Base-by-base conservation (phyloP, 2,113 vertebrate genomes). In the Micromys minutus region DNA sequence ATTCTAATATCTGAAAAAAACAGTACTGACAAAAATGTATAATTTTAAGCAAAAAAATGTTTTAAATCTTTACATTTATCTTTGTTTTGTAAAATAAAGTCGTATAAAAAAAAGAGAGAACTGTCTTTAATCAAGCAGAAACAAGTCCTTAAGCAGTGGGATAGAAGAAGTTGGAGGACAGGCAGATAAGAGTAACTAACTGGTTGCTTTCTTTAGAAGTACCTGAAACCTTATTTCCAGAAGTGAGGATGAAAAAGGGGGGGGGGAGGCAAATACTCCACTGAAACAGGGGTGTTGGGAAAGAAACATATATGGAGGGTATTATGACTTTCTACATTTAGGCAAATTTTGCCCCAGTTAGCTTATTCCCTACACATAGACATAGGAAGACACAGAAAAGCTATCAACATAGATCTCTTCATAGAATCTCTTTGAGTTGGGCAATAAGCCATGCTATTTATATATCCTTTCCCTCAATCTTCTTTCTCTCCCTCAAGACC, bases 121-220 rank as follows among this genome's bases (percentile, higher is more conserved):
- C 42, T 75, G 50, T 83, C 19, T 90, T 95, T 95, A 79, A 55
- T 63, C 39, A 87, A 80, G 77, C 57, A 93, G 76, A 91, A 96
- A 77, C 8, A 29, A 45, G 57, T 87, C 34, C 57, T 12, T 52
- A 17, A 69, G 31, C 31, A 83, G 16, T 55, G 26, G 21, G n/a
- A 45, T 31, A 86, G 36, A 57, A 31, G 45, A 90, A 80, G 10
- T n/a, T 0, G 19, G 24, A 67, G 16, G 39, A 39, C 12, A 10
- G 39, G 24, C 24, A 67, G 6, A 3, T 50, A 87, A 93, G 39
- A n/a, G n/a, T n/a, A n/a, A 85, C 10, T 69, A 47, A 87, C 11
- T 61, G 61, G 50, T 67, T 92, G 39, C 47, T 92, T 87, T 90
- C 45, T 55, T 93, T 83, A 42, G 8, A 21, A 21, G 45, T 72